Percentiles rank a stretch among this genome's conserved stretches.
These are phyloP conservation scores for Odontomyia ornata DNA, from an alignment of 2,888 invertebrate species.

Conservation along the genomic window DNA sequence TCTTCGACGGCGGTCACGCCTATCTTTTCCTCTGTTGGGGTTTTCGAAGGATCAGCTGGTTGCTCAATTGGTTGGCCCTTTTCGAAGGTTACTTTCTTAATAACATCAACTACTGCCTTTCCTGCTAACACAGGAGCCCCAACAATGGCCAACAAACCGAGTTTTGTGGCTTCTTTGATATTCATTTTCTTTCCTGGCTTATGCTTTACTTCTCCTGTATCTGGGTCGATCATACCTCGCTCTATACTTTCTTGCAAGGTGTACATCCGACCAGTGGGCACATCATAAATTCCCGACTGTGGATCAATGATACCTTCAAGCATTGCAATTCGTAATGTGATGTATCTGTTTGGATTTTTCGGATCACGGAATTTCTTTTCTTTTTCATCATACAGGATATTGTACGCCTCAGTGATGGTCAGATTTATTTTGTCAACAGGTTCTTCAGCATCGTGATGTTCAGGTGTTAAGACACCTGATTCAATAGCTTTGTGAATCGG, in stretches of 20 bases:
- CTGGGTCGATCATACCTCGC: conserved; percentile 76
- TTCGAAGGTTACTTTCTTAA: conserved; percentile 68
- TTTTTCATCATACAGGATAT: conserved; percentile 72
- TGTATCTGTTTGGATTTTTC: conserved; percentile 69
- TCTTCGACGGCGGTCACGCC: conserved; percentile 68
- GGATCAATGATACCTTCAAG: conserved; percentile 77
- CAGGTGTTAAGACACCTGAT: conserved; percentile 73
- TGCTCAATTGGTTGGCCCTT: conserved; percentile 49
- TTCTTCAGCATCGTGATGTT: conserved; percentile 54
- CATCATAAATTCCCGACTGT: conserved; percentile 75
- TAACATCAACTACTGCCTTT: conserved; percentile 73
- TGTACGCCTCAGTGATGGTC: conserved; percentile 73
- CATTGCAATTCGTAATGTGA: conserved; percentile 80
- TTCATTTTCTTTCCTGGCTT: conserved; percentile 73
- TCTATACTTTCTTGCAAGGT: conserved; percentile 79
- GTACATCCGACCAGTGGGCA: conserved; percentile 72
- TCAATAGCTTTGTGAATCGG: conserved; percentile 77
- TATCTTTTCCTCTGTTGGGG: conserved; percentile 59
- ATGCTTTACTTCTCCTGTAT: conserved; percentile 74
- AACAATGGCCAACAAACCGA: conserved; percentile 77
- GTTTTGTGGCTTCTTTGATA: conserved; percentile 78
- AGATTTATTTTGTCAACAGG: conserved; percentile 62
- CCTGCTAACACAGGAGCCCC: conserved; percentile 80
- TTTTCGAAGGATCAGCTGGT: conserved; percentile 66
- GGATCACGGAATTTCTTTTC: conserved; percentile 76